Percentiles rank a stretch among this genome's conserved stretches.
These are phyloP conservation scores for Podarcis lilfordi DNA, from an alignment of 2,797 vertebrate species.

Conservation along the genomic window DNA sequence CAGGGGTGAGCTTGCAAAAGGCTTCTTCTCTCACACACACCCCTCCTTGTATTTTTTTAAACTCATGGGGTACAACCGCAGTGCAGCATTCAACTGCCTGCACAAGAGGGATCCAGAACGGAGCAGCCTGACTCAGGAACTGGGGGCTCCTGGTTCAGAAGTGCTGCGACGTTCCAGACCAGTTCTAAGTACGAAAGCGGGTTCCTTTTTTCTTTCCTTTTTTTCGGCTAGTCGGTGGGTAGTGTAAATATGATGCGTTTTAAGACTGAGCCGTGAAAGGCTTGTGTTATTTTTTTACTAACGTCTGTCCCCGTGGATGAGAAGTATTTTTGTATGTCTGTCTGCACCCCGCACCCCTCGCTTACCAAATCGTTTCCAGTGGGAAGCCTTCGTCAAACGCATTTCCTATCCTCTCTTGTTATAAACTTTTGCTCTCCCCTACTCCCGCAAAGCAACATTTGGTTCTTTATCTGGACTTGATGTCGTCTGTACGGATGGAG, in stretches of 20 bases:
- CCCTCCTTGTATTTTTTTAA: not conserved
- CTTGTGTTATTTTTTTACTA: not conserved
- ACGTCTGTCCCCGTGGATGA: not conserved
- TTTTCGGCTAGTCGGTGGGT: not conserved
- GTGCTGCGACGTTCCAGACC: not conserved
- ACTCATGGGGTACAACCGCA: not conserved
- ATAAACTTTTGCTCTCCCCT: not conserved
- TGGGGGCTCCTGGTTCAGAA: not conserved
- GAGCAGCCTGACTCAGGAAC: not conserved
- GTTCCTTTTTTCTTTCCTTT: no score
- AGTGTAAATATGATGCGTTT: not conserved
- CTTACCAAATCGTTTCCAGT: not conserved
- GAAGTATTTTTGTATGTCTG: constrained; percentile 16
- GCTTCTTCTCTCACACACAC: not conserved
- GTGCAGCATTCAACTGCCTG: not conserved
- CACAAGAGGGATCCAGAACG: not conserved
- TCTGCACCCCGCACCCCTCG: no score
- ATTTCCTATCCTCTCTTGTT: not conserved
- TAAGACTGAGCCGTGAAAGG: not conserved
- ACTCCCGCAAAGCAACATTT: not conserved
- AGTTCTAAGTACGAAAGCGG: not conserved
- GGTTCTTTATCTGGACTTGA: not conserved
- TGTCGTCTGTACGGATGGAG: no score
- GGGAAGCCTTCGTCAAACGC: not conserved
- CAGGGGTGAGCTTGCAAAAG: no score